Evolutionary conservation across 2,797 vertebrate genomes (phyloP).

Genomic region (Sphenodon punctatus): DNA sequence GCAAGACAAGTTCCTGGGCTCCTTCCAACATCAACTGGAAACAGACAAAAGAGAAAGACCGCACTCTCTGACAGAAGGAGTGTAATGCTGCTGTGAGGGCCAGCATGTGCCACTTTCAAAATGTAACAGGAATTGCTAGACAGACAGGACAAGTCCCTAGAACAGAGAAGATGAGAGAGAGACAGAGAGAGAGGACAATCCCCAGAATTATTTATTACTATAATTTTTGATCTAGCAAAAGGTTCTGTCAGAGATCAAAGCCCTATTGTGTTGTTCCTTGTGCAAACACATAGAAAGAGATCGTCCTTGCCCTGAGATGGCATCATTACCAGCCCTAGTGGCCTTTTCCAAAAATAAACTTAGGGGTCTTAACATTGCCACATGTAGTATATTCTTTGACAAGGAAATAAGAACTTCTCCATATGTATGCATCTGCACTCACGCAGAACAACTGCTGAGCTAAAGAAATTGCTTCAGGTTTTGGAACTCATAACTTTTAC

Average conservation of each 20-base stretch:
- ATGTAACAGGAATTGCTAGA: background rate
- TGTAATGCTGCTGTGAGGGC: fast-evolving
- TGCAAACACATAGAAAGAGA: background rate
- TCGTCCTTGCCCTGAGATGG: background rate
- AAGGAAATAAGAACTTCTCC: no score
- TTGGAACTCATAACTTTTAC: background rate
- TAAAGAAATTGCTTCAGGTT: no score
- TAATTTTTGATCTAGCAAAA: background rate
- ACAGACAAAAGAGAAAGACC: background rate
- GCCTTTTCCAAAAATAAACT: background rate
- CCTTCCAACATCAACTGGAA: background rate
- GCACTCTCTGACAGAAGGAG: fast-evolving
- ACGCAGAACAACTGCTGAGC: no score
- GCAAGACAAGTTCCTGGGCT: background rate
- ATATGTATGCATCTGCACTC: no score
- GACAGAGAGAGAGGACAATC: fast-evolving
- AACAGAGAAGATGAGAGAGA: no score
- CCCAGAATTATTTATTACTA: background rate
- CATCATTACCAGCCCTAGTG: background rate
- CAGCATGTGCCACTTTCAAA: fast-evolving
- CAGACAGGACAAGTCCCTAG: background rate
- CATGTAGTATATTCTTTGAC: no score
- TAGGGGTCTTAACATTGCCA: background rate
- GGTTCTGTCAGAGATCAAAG: background rate
- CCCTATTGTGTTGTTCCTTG: background rate